These are phyloP conservation scores for Limnephilus marmoratus DNA, from an alignment of 2,888 invertebrate species.

Conservation along the genomic window DNA sequence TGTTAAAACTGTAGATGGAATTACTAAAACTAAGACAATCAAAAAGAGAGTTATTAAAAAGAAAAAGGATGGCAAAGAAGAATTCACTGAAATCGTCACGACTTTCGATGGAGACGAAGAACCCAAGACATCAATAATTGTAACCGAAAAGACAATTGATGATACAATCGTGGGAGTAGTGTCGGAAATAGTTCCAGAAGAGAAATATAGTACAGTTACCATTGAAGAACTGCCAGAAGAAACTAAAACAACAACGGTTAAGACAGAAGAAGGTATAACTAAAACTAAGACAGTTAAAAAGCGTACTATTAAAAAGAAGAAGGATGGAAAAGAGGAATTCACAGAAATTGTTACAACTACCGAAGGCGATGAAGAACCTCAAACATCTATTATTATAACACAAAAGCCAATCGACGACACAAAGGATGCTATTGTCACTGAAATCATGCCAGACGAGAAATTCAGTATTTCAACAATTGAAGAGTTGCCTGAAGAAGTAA, in stretches of 20 bases:
- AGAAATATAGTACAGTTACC: conserved; percentile 65
- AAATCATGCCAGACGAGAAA: conserved; percentile 72
- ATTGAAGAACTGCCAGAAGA: conserved; percentile 67
- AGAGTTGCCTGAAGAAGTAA: conserved; percentile 69
- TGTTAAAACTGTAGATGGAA: conserved; percentile 67
- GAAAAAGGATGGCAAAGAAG: conserved; percentile 71
- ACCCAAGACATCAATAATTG: conserved; percentile 67
- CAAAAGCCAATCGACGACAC: conserved; percentile 67
- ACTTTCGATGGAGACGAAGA: conserved; percentile 68
- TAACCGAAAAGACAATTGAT: conserved; percentile 56
- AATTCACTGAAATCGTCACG: conserved; percentile 71
- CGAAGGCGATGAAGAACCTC: conserved; percentile 70
- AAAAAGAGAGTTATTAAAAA: conserved; percentile 71
- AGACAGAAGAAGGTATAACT: conserved; percentile 64
- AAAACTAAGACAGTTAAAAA: conserved; percentile 61
- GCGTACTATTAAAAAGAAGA: conserved; percentile 66
- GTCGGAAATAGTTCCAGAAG: conserved; percentile 6
- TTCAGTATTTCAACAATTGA: conserved; percentile 55
- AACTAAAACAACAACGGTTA: conserved; percentile 57
- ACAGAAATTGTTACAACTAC: conserved; percentile 73
- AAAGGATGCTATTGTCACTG: conserved; percentile 71
- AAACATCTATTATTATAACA: conserved; percentile 69
- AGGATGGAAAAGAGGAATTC: conserved; percentile 70
- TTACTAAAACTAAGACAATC: conserved; percentile 69
- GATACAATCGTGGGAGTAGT: conserved; percentile 34